Evolutionary conservation across 2,113 vertebrate species (phyloP).

Genomic region (Anolis sagrei): DNA sequence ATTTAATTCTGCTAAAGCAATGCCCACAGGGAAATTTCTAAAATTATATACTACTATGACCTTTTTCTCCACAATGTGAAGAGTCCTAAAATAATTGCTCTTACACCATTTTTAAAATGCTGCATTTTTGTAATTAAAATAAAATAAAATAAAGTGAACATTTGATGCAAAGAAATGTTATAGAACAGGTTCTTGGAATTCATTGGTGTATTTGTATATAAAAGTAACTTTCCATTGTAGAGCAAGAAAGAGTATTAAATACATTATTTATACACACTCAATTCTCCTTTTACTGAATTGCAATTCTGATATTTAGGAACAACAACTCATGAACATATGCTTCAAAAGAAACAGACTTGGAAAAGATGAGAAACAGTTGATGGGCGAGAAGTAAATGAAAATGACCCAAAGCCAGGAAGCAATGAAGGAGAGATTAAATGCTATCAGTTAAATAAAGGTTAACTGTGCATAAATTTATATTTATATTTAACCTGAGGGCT

Average conservation of each 20-base stretch:
- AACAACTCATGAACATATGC: too few species aligned
- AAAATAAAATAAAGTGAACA: too few species aligned
- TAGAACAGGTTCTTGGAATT: too few species aligned
- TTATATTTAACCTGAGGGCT: background rate
- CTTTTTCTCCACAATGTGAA: background rate
- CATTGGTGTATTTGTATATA: background rate
- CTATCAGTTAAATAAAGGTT: background rate
- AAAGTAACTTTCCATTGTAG: background rate
- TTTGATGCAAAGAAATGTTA: background rate
- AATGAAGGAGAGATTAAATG: background rate
- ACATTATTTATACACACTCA: background rate
- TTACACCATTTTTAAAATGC: background rate
- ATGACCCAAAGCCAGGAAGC: background rate
- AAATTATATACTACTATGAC: background rate
- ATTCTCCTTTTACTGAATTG: background rate
- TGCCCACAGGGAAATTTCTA: background rate
- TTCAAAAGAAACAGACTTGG: background rate
- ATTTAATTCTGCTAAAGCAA: conserved; percentile 13
- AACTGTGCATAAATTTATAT: background rate
- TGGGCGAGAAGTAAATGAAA: background rate
- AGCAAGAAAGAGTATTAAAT: background rate
- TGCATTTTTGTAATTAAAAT: background rate
- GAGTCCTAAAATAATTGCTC: background rate
- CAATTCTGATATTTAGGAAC: background rate
- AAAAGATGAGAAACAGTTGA: background rate